phyloP scores from a whole-genome alignment of 2,113 vertebrate genomes.

The Otocyon megalotis region DNA sequence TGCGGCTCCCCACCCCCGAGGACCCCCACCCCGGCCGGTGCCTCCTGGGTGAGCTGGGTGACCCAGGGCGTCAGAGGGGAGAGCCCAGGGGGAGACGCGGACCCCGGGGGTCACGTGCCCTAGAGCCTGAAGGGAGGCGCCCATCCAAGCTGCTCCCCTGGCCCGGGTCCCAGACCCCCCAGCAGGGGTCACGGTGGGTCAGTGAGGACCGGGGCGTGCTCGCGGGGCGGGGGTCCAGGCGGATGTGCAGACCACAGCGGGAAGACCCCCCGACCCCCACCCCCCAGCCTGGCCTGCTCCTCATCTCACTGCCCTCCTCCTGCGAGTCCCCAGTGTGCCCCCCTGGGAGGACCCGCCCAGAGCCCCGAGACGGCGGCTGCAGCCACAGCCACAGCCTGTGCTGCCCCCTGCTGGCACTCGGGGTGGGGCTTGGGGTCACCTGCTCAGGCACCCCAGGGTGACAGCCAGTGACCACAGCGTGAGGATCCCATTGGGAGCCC shows the following conservation, averaged over 20 bases:
- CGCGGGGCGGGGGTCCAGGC: not conserved
- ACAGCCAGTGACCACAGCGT: not conserved
- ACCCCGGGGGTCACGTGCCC: not conserved
- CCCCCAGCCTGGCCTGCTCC: not conserved
- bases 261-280: not conserved
- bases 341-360: rapidly evolving
- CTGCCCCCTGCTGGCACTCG: constrained; percentile 44
- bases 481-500: too few species aligned
- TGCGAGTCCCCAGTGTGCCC: too few species aligned
- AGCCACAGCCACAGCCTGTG: not conserved
- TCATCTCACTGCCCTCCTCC: too few species aligned
- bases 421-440: not conserved
- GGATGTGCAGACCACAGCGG: rapidly evolving
- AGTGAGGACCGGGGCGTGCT: too few species aligned
- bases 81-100: not conserved
- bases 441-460: too few species aligned
- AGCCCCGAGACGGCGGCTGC: rapidly evolving
- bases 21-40: too few species aligned
- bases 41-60: not conserved
- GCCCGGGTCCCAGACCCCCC: not conserved
- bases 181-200: not conserved
- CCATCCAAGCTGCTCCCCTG: not conserved
- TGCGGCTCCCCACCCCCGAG: too few species aligned
- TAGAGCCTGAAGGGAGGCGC: not conserved
- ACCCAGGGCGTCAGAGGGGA: not conserved